Base-by-base conservation (phyloP, 2,888 invertebrate genomes). In the Zygaena filipendulae region DNA sequence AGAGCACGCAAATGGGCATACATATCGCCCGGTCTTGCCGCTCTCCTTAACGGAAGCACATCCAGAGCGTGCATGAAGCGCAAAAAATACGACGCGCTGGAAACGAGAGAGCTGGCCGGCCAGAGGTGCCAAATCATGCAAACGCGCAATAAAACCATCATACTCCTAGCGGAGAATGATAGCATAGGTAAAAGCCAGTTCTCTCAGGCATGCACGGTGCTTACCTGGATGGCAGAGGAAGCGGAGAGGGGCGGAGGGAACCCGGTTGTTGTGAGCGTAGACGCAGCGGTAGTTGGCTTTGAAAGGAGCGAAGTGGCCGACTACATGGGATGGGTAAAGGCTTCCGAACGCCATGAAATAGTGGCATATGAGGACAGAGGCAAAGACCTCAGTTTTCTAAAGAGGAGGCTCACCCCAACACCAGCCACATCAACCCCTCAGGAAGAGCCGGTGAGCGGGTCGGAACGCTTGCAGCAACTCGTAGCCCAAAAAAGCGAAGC, bases 341-440 rank as follows among this genome's bases (percentile, higher is more conserved):
- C 32, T 22, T 27, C 29, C 7, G 14, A 23, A 13, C 16, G 19
- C 10, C 31, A 32, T 5, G 30, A 32, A 18, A 21, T 32, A 1
- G 13, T 35, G 3, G 27, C 27, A 4, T 35, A 35, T 6, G 35
- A 35, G 11, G 12, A 29, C 27, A 26, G 32, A 11, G 27, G 32
- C 2, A 24, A 32, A 21, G 20, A 29, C 25, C 25, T 35, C 11
- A 25, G 13, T 18, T 32, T 27, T 9, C 27, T 32, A 10, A 7
- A 8, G n/a, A 13, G 8, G 9, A 9, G n/a, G 25, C n/a, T n/a
- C n/a, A n/a, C n/a, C n/a, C n/a, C n/a, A n/a, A n/a, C n/a, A n/a
- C n/a, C n/a, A n/a, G n/a, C n/a, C n/a, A n/a, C n/a, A n/a, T n/a
- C n/a, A n/a, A n/a, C n/a, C n/a, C n/a, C n/a, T n/a, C n/a, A n/a